Conservation (phyloP, 1,140 invertebrate species). For the Eubasilissa regina region DNA sequence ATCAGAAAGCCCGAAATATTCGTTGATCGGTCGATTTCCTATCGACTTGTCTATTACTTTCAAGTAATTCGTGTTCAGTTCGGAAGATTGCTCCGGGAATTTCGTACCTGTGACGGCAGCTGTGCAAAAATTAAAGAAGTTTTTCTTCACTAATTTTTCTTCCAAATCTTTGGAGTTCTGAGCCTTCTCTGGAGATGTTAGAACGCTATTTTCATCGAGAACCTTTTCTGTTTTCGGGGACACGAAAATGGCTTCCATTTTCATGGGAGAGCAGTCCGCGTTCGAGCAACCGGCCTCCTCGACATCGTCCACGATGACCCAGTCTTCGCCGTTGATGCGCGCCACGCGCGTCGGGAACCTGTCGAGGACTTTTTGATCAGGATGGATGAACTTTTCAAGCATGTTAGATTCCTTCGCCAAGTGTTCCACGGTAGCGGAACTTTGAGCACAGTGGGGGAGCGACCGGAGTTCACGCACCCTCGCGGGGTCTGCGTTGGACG, state of each 20-base stretch:
- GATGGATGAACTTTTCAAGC: conserved; percentile 42
- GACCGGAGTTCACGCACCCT: conserved; percentile 58
- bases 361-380: not conserved
- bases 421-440: conserved; percentile 10
- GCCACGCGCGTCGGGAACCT: conserved; percentile 26
- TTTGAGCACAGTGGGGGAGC: conserved; percentile 1
- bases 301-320: conserved; percentile 63
- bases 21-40: not conserved
- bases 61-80: not conserved
- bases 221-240: not conserved
- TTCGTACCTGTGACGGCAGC: not conserved
- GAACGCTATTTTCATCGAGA: not conserved
- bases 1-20: conserved; percentile 55
- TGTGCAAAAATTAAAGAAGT: conserved; percentile 8
- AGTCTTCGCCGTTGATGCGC: conserved; percentile 48
- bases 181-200: not conserved
- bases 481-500: conserved; percentile 71
- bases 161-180: not conserved
- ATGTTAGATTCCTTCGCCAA: conserved; percentile 35
- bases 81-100: not conserved
- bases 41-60: conserved; percentile 17
- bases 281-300: conserved; percentile 53
- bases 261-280: not conserved
- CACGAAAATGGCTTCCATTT: not conserved
- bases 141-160: not conserved